Evolutionary conservation across 1,140 invertebrate genomes (phyloP), one percentile per base, ranked within the genome.

Genomic region (Drosophila pachea): DNA sequence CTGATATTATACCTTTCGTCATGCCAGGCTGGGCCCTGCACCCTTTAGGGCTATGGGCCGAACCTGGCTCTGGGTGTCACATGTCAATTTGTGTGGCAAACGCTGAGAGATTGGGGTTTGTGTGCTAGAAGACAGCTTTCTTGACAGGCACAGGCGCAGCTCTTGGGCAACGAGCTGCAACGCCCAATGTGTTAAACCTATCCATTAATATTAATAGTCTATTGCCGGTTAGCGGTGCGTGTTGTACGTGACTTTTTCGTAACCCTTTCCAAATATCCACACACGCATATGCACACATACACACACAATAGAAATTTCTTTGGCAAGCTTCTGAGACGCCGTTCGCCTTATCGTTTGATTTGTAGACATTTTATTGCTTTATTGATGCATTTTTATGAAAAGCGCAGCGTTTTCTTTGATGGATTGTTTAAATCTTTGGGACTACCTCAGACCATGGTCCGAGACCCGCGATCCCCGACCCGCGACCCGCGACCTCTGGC

Each of bases 151-250:
- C 40, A 12, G n/a, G 59, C 58, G 49, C 22, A 22, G 3, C 54
- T 40, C 35, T 47, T 22, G 35, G 22, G 47, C 14, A 67, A 64
- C 49, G 50, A 43, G 49, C 52, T 61, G 76, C 64, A 76, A 79
- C 84, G 84, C 84, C 84, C 84, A 87, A 81, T 77, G 84, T 81
- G 84, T 87, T 87, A 87, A 66, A 70, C 64, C 76, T 78, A 84
- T 79, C 79, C 84, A 87, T 87, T 87, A 87, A 87, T 87, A 87
- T 84, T 87, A 87, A 87, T 87, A 79, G 79, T 77, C 74, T 58
- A 62, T 73, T 55, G 38, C 43, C 50, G 65, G 29, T 70, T 63
- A 29, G 48, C 62, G 50, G 68, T 82, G 82, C 82, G 82, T 86
- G 82, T 68, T 77, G 76, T 81, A 87, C 84, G 84, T 87, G 84